Conservation (phyloP, 2,797 vertebrate genomes). For the Protonibea diacanthus region DNA sequence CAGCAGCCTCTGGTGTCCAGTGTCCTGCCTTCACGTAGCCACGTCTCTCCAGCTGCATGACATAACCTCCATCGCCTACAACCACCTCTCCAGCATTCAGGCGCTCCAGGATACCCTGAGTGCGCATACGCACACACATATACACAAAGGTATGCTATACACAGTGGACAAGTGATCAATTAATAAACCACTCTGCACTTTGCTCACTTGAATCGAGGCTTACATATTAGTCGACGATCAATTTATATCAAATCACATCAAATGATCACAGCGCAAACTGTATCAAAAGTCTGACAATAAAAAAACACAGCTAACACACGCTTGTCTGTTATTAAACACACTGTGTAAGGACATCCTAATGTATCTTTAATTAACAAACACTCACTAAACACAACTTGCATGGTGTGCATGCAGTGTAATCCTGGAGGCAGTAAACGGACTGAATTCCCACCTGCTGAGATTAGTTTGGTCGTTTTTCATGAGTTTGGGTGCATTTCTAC, state of each 20-base stretch:
- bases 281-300: not conserved
- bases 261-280: not conserved
- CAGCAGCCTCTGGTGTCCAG: slow-evolving; percentile 92
- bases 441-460: not conserved
- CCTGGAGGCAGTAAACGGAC: not conserved
- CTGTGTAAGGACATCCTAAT: not conserved
- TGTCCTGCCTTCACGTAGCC: slow-evolving; percentile 92
- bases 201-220: no score
- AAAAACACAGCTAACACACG: not conserved
- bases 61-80: slow-evolving; percentile 92
- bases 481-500: no score
- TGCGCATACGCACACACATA: not conserved
- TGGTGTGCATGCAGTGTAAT: not conserved
- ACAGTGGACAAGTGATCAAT: no score
- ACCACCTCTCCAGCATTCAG: slow-evolving; percentile 89
- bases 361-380: not conserved
- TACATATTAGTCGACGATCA: not conserved
- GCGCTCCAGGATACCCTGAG: slow-evolving; percentile 90
- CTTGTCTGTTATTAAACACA: not conserved
- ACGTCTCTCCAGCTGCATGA: slow-evolving; percentile 90
- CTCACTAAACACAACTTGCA: not conserved
- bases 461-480: not conserved
- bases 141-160: not conserved
- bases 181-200: no score
- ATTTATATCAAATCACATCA: not conserved